Base-by-base conservation (phyloP, 2,888 invertebrate species). In the Autographa pulchrina region DNA sequence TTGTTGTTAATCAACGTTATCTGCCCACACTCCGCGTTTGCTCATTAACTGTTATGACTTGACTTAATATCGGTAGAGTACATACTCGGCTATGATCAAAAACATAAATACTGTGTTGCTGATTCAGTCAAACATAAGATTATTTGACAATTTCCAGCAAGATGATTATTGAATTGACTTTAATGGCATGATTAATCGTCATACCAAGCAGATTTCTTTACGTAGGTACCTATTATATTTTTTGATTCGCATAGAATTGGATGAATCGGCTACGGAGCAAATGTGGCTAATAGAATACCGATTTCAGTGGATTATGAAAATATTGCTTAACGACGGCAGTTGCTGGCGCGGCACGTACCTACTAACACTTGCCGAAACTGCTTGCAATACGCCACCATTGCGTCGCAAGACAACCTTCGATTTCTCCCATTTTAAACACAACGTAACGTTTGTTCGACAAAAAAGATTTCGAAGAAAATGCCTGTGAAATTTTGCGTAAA, bases 261-360 rank as follows among this genome's bases (percentile, higher is more conserved):
- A 84, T 85, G 85, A 86, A 83, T 81, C 82, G 80, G 74, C 83
- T 84, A 88, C 89, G 84, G 88, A 75, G 88, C 86, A 84, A 89
- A 89, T 90, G 88, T 88, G 86, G 88, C 88, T 91, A 92, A 92
- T 92, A 88, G 89, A 91, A 43, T 43, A 43, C 48, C 86, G 89
- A 90, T 92, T 93, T 92, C 91, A 90, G 85, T 80, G 75, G 83
- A 90, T 94, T 93, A 91, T 92, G 92, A 91, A 94, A 94, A 92
- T 82, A 86, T 94, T 93, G 88, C 88, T 78, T 84, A 92, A 93
- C 86, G 68, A 78, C 75, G 68, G 66, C 75, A 72, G 85, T 82
- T 86, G 85, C 85, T 85, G 87, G 85, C 82, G 82, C 82, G 84
- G 83, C 87, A 88, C 81, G 81, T 80, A 78, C 88, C 82, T 75